These are phyloP conservation scores for Bolborhynchus lineola DNA, from an alignment of 2,113 vertebrate species.

Conservation along the genomic window DNA sequence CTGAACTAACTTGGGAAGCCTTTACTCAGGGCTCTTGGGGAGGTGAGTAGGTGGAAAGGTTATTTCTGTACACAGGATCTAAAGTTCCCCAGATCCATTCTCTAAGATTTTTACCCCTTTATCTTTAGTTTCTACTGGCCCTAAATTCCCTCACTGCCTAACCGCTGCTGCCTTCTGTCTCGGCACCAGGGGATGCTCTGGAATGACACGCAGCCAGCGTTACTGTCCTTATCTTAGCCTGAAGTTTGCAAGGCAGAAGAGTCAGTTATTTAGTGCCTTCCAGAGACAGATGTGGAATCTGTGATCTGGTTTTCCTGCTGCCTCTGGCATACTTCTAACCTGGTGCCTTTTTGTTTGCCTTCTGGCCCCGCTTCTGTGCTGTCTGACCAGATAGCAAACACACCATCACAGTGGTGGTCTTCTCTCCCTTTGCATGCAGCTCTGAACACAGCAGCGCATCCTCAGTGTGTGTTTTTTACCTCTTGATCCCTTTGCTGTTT, in stretches of 20 bases:
- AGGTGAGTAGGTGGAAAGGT: neutral
- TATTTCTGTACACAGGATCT: neutral
- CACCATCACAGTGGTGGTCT: rapidly evolving
- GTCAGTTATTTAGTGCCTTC: conserved; percentile 2
- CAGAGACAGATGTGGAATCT: neutral
- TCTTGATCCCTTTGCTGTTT: neutral
- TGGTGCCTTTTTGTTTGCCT: neutral
- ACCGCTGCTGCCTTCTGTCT: conserved; percentile 32
- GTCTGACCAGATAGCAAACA: neutral
- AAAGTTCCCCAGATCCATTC: neutral
- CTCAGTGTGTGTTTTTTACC: neutral
- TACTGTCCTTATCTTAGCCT: neutral
- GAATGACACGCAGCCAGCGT: neutral
- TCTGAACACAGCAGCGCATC: neutral
- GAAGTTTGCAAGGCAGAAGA: neutral
- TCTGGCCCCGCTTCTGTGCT: neutral
- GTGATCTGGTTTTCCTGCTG: neutral
- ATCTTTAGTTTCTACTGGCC: conserved; percentile 12
- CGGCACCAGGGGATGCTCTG: neutral
- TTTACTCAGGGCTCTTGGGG: neutral
- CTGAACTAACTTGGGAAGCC: neutral
- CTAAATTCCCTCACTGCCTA: neutral
- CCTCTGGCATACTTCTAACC: neutral
- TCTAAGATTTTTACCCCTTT: neutral
- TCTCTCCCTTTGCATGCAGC: neutral